Evolutionary conservation across 2,113 vertebrate species (phyloP).

Genomic region (Pseudorectes ferrugineus): DNA sequence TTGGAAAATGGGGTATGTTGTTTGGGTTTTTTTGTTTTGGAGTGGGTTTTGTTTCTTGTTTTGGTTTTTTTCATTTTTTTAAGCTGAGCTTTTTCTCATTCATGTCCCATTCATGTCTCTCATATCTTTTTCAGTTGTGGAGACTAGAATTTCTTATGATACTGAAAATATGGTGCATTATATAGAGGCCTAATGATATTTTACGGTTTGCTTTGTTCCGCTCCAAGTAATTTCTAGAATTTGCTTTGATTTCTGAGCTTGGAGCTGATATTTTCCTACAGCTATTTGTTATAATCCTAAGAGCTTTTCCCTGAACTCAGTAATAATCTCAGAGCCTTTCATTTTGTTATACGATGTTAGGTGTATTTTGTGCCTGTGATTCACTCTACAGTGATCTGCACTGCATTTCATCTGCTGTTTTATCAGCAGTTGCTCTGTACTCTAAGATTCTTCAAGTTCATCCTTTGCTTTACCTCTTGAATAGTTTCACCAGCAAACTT

Average conservation of each 20-base stretch:
- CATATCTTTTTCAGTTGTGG: not conserved
- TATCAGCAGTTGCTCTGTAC: not conserved
- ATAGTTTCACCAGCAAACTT: not conserved
- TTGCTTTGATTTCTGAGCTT: constrained; percentile 23
- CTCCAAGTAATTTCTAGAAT: not conserved
- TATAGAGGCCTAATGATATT: not conserved
- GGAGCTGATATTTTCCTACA: not conserved
- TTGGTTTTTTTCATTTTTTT: not conserved
- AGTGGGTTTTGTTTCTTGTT: not conserved
- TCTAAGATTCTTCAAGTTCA: not conserved
- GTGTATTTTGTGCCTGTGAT: constrained; percentile 36
- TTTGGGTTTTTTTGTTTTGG: not conserved
- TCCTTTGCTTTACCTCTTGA: not conserved
- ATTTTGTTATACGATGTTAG: not conserved
- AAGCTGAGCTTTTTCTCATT: not conserved
- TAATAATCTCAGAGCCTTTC: constrained; percentile 8
- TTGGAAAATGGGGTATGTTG: not conserved
- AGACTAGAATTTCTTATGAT: not conserved
- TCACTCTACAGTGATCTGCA: not conserved
- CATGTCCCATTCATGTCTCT: not conserved
- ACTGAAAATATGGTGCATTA: not conserved
- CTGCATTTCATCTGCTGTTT: not conserved
- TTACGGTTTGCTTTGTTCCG: not conserved
- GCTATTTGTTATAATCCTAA: not conserved
- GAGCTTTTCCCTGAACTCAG: not conserved